Evolutionary conservation across 2,888 invertebrate species (phyloP), one percentile per base, ranked within the genome.

Genomic region (Ariolimax columbianus): DNA sequence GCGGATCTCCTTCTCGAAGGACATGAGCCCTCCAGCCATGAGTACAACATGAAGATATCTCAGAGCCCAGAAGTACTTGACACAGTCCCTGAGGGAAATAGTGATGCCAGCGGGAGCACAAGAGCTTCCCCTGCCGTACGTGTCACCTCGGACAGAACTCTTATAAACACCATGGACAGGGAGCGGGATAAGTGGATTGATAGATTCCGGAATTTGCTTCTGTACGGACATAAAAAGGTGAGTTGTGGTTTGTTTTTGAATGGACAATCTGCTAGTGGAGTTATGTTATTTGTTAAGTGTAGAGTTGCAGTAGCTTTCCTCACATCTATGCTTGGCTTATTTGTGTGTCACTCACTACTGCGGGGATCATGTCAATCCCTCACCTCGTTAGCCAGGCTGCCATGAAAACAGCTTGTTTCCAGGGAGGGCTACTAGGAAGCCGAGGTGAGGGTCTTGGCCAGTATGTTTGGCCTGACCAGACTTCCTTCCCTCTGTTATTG

Each of bases 1-100:
- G 97, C 98, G 0, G 97, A 98, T 94, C 95, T 99, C 82, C 95
- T 99, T 89, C 95, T 98, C 94, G 96, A 97, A 94, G 97, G 97
- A 93, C 94, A 94, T 84, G 93, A 93, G 86, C 92, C 92, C 0
- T 89, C 90, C 0, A 90, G 91, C 36, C 87, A 88, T 33, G 91
- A 92, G 73, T 92, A 92, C 87, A 89, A 88, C 36, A 86, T 91
- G 89, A 90, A 89, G 82, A 90, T 91, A 38, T 86, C 90, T 33
- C 89, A 87, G n/a, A 91, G 90, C 82, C 77, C 85, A 11, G 91
- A 91, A 70, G 89, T 87, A 30, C 86, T 91, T 19, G 85, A 83
- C 68, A 89, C 89, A 11, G 84, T 82, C 11, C 89, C 85, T 23
- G 88, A 89, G 17, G 89, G 89, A 1, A 89, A 88, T 17, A 86